Evolutionary conservation across 2,797 vertebrate species (phyloP).

Genomic region (Taenioides sp.): DNA sequence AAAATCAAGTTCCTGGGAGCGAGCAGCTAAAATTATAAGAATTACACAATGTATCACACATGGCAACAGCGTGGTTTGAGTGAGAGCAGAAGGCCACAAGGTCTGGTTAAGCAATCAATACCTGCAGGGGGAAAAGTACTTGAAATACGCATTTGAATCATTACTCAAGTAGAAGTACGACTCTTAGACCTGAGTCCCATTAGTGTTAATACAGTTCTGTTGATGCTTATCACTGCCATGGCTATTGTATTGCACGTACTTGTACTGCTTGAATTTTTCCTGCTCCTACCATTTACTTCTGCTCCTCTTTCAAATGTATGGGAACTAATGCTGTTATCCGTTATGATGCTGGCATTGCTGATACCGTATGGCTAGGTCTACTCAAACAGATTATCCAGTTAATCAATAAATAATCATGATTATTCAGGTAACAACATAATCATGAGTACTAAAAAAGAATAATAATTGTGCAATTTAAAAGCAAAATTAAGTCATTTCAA

Average conservation of each 20-base stretch:
- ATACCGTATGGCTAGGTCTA: not conserved
- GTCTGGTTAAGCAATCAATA: conserved; percentile 14
- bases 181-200: not conserved
- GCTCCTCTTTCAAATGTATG: not conserved
- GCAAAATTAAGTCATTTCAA: no score
- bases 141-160: not conserved
- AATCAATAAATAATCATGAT: no score
- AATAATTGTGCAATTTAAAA: no score
- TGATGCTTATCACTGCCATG: not conserved
- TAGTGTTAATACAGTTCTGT: not conserved
- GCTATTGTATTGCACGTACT: not conserved
- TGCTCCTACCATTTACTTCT: not conserved
- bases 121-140: not conserved
- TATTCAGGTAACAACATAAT: no score
- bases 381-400: no score
- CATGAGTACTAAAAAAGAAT: no score
- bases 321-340: not conserved
- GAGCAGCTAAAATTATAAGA: conserved; percentile 56
- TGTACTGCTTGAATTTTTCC: not conserved
- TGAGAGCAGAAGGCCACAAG: conserved; percentile 13
- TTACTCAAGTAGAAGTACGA: not conserved
- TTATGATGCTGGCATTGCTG: not conserved
- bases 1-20: conserved; percentile 60
- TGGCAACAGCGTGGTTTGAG: conserved; percentile 29
- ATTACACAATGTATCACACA: conserved; percentile 53